Evolutionary conservation across 1,140 invertebrate genomes (phyloP).

Genomic region (Episyrphus balteatus): DNA sequence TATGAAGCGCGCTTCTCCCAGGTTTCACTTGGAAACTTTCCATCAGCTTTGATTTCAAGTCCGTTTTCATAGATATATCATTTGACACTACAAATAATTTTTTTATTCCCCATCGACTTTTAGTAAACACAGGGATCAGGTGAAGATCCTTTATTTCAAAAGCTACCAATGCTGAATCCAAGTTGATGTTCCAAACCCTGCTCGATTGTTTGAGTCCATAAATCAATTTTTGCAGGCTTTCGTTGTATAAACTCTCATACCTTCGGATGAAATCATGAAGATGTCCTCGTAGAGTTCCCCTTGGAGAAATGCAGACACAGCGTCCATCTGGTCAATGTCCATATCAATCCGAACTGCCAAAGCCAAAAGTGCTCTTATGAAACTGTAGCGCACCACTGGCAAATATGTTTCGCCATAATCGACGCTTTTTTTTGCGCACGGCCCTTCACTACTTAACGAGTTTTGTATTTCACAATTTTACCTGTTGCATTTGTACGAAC

Average conservation of each 20-base stretch:
- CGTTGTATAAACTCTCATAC: no score
- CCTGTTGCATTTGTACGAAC: no score
- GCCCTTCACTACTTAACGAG: constrained; percentile 19
- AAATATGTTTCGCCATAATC: constrained; percentile 5
- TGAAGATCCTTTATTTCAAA: neutral
- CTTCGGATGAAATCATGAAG: no score
- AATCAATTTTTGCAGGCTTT: no score
- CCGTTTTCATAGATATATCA: constrained; percentile 5
- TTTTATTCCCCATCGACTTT: no score
- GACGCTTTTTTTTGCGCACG: constrained; percentile 1
- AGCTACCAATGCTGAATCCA: constrained; percentile 13
- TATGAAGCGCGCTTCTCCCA: constrained; percentile 9
- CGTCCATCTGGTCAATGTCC: constrained; percentile 18
- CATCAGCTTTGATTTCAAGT: constrained; percentile 11
- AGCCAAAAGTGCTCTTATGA: constrained; percentile 11
- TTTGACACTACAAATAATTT: constrained; percentile 23
- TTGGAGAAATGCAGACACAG: constrained; percentile 21
- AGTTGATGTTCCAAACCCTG: constrained; percentile 15
- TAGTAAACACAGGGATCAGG: neutral
- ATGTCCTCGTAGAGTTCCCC: constrained; percentile 28
- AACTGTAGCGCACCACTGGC: constrained; percentile 1
- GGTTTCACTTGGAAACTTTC: constrained; percentile 19
- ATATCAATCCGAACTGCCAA: constrained; percentile 10
- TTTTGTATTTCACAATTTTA: no score
- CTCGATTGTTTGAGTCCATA: constrained; percentile 23